These are phyloP conservation scores for Mamestra configurata DNA, from an alignment of 1,140 invertebrate species.

Conservation along the genomic window DNA sequence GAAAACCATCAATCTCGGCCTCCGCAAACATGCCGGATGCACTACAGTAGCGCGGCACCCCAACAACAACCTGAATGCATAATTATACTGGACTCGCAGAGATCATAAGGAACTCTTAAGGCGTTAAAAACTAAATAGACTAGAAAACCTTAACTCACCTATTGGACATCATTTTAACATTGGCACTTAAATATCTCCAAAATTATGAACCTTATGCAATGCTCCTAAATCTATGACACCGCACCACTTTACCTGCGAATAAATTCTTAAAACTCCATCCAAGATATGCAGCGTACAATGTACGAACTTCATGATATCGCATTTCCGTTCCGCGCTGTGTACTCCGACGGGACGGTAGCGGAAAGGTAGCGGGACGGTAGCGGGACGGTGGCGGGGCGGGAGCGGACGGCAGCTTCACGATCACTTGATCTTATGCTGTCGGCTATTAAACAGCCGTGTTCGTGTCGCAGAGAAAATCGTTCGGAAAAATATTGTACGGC, in stretches of 20 bases:
- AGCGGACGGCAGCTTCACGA: neutral
- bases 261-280: neutral
- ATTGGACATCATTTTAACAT: neutral
- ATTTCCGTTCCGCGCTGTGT: slow-evolving; percentile 10
- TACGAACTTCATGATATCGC: neutral
- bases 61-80: too few relatives aligned
- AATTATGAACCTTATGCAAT: neutral
- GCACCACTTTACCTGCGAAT: neutral
- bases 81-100: too few relatives aligned
- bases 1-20: too few relatives aligned
- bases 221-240: neutral
- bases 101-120: too few relatives aligned
- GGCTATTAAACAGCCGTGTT: neutral
- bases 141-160: too few relatives aligned
- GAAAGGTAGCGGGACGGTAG: neutral
- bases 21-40: too few relatives aligned
- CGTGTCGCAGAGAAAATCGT: neutral
- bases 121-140: too few relatives aligned
- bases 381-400: neutral
- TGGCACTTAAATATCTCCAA: neutral
- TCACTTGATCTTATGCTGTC: slow-evolving; percentile 6
- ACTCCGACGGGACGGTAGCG: neutral
- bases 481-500: neutral
- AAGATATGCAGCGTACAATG: neutral
- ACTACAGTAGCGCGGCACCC: too few relatives aligned